phyloP scores from a whole-genome alignment of 2,888 invertebrate genomes.

The Melieria picta region DNA sequence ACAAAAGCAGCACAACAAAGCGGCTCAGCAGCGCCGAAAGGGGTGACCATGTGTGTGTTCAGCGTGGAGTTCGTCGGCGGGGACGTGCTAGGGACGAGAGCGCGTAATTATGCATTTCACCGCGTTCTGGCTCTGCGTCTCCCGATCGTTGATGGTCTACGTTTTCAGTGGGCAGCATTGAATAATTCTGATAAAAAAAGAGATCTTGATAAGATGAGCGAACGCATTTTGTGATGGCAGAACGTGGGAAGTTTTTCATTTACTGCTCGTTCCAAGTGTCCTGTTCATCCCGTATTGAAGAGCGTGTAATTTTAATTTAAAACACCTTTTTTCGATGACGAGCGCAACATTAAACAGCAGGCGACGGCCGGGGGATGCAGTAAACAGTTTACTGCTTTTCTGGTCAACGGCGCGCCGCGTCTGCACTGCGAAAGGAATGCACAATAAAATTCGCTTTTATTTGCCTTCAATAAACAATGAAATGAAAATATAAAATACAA shows the following conservation, averaged over 20 bases:
- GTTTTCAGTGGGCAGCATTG: slow-evolving; percentile 15
- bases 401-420: no score
- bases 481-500: no score
- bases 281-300: slow-evolving; percentile 1
- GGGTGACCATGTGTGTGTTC: slow-evolving; percentile 15
- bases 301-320: neutral
- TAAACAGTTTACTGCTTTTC: no score
- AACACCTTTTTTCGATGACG: neutral
- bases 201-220: slow-evolving; percentile 57
- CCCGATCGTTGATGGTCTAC: no score
- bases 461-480: no score
- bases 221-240: slow-evolving; percentile 3
- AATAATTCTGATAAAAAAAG: slow-evolving; percentile 33
- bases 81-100: slow-evolving; percentile 43
- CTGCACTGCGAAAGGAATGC: no score
- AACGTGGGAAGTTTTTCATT: slow-evolving; percentile 35
- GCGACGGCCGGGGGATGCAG: no score
- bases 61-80: slow-evolving; percentile 14
- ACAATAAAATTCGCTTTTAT: no score
- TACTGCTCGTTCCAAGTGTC: neutral
- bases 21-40: slow-evolving; percentile 12
- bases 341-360: no score
- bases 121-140: slow-evolving; percentile 1
- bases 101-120: slow-evolving; percentile 53
- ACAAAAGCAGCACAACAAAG: slow-evolving; percentile 10